Conservation (phyloP, 2,113 vertebrate species). For the Eudyptes chrysolophus region DNA sequence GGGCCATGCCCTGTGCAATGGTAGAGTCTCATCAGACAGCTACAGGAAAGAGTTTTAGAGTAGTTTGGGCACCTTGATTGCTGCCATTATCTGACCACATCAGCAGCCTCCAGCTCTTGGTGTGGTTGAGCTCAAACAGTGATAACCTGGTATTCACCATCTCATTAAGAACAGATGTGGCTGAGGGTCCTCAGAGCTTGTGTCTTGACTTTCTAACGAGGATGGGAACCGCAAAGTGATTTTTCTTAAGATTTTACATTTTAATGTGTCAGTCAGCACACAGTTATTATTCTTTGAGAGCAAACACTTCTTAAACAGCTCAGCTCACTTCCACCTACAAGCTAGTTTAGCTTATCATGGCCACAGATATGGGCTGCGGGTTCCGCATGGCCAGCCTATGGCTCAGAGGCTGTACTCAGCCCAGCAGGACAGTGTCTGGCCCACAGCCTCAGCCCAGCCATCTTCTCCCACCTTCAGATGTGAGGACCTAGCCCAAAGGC, state of each 20-base stretch:
- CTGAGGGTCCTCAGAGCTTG: background rate
- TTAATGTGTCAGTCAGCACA: background rate
- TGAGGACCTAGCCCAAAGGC: background rate
- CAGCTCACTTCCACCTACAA: background rate
- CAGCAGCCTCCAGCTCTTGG: background rate
- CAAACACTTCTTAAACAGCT: background rate
- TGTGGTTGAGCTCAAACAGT: background rate
- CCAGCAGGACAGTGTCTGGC: background rate
- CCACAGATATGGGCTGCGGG: fast-evolving
- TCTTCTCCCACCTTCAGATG: background rate
- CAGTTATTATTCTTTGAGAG: background rate
- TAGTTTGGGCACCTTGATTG: background rate
- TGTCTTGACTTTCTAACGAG: background rate
- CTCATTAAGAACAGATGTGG: background rate
- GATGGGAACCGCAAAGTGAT: background rate
- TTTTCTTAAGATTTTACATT: background rate
- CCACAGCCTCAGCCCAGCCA: background rate
- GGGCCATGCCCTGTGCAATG: background rate
- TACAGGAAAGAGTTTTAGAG: background rate
- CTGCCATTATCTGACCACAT: background rate
- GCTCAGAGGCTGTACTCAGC: background rate
- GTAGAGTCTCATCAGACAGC: background rate
- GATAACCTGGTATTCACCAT: background rate
- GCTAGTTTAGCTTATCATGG: background rate
- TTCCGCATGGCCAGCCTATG: background rate